A percentile compares a stretch with the other conserved stretches of the same genome.
Conservation (phyloP, 2,797 vertebrate species). For the Remorina albescens region DNA sequence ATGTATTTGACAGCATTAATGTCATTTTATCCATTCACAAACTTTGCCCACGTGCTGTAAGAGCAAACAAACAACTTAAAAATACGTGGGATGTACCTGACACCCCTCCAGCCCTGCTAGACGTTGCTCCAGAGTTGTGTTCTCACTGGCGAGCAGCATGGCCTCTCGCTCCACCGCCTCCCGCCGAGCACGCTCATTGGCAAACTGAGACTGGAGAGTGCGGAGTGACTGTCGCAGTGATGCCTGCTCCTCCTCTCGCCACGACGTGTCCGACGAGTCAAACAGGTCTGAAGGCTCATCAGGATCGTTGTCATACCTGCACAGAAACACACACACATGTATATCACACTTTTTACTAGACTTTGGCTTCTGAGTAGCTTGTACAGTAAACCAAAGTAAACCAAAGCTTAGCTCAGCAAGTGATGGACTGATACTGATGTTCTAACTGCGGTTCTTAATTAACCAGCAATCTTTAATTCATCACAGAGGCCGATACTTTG, state of each 20-base stretch:
- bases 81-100: conserved; percentile 54
- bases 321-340: conserved; percentile 6
- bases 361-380: neutral
- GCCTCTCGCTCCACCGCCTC: conserved; percentile 87
- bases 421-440: too few species aligned
- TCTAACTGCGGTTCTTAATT: too few species aligned
- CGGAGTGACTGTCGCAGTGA: conserved; percentile 86
- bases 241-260: conserved; percentile 89
- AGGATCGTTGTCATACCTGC: conserved; percentile 85
- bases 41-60: neutral
- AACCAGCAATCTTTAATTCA: conserved; percentile 7
- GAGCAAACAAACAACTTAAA: neutral
- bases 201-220: conserved; percentile 89
- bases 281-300: conserved; percentile 27
- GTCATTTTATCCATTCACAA: neutral
- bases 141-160: conserved; percentile 85
- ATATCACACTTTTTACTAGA: too few species aligned
- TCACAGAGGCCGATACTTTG: neutral
- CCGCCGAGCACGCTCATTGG: conserved; percentile 86
- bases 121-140: conserved; percentile 87
- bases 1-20: neutral
- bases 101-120: conserved; percentile 80
- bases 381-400: too few species aligned
- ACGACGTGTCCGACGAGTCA: conserved; percentile 67
- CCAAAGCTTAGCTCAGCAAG: neutral